Conservation (phyloP, 1,140 invertebrate genomes). For the Leptopilina clavipes region DNA sequence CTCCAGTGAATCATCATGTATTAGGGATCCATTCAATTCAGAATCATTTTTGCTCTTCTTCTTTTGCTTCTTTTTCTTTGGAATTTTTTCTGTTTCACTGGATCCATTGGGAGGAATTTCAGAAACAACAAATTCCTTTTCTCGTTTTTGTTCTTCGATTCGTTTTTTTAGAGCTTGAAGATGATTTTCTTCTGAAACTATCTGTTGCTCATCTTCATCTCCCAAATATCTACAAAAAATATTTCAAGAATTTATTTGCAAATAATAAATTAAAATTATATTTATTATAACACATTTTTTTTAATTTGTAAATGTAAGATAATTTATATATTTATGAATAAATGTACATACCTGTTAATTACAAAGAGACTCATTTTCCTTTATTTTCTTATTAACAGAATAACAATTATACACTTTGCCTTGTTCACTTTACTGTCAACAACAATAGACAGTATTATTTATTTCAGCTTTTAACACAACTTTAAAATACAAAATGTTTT, state of each 20-base stretch:
- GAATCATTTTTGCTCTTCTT: neutral
- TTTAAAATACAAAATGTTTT: neutral
- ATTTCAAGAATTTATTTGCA: conserved; percentile 30
- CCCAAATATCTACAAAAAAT: conserved; percentile 70
- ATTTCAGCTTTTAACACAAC: neutral
- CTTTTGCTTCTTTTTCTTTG: conserved; percentile 44
- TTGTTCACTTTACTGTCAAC: neutral
- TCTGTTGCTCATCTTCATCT: conserved; percentile 64
- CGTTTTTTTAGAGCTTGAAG: conserved; percentile 77
- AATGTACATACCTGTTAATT: conserved; percentile 71
- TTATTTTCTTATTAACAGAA: neutral
- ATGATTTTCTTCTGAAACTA: conserved; percentile 74
- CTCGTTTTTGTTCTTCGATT: conserved; percentile 76
- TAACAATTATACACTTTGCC: neutral
- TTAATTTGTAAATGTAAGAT: neutral
- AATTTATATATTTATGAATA: neutral
- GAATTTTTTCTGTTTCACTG: conserved; percentile 40
- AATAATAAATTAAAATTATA: conserved; percentile 13
- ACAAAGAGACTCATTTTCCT: conserved; percentile 75
- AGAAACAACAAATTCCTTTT: conserved; percentile 51
- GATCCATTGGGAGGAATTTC: neutral
- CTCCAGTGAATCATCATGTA: neutral
- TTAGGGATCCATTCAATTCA: neutral
- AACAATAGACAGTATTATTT: neutral
- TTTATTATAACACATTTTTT: conserved; percentile 22